phyloP scores from a whole-genome alignment of 2,113 vertebrate species.

The Entelurus aequoreus region DNA sequence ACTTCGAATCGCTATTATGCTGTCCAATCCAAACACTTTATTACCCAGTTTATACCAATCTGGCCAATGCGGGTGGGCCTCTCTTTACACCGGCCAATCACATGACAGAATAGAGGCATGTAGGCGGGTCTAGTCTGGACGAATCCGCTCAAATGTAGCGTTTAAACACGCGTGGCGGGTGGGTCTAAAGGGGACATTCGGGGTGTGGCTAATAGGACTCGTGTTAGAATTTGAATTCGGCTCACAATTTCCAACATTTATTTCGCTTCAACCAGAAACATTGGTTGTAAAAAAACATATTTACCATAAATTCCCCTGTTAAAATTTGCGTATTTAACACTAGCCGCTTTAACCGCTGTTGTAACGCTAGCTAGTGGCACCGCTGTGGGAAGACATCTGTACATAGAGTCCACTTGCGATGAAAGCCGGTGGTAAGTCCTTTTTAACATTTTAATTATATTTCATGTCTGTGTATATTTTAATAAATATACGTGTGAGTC shows the following conservation, averaged over 20 bases:
- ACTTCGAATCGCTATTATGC: constrained; percentile 70
- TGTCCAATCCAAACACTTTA: constrained; percentile 47
- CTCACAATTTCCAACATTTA: constrained; percentile 8
- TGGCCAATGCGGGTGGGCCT: constrained; percentile 31
- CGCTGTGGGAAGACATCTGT: constrained; percentile 14
- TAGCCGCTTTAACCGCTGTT: constrained; percentile 17
- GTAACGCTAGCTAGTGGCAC: constrained; percentile 4
- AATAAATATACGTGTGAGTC: too few species aligned
- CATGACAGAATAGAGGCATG: fast-evolving
- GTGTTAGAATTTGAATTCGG: constrained; percentile 61
- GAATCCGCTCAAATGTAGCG: constrained; percentile 55
- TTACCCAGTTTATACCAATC: constrained; percentile 33
- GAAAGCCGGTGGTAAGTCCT: constrained; percentile 76
- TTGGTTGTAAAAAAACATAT: too few species aligned
- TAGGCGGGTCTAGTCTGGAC: constrained; percentile 30
- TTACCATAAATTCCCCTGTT: neutral
- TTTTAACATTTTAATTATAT: neutral
- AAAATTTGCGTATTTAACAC: neutral
- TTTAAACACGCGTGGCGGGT: constrained; percentile 75
- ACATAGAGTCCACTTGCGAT: constrained; percentile 62
- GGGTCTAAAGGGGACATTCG: constrained; percentile 48
- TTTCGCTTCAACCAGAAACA: neutral
- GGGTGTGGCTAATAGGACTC: constrained; percentile 55
- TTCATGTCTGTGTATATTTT: too few species aligned
- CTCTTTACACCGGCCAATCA: constrained; percentile 46